Evolutionary conservation across 2,888 invertebrate genomes (phyloP).

Genomic region (Agonopterix alstromeriana): DNA sequence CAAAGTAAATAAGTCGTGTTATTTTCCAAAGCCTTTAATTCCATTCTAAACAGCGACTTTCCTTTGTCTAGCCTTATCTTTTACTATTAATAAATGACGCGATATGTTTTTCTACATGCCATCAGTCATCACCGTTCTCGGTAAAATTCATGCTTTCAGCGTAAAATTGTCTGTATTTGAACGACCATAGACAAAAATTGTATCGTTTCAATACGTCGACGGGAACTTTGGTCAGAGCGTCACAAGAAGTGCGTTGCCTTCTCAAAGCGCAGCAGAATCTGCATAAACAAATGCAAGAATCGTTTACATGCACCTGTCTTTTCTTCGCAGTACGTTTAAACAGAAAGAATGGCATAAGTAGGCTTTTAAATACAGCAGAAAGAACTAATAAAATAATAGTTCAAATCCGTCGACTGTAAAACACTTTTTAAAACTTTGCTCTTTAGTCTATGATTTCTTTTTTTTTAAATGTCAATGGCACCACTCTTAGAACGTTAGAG

Average conservation of each 20-base stretch:
- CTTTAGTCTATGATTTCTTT: too few species aligned
- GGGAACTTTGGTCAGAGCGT: constrained; percentile 56
- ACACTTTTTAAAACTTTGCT: too few species aligned
- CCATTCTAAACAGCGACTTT: constrained; percentile 32
- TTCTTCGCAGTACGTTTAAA: constrained; percentile 42
- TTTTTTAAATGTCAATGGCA: too few species aligned
- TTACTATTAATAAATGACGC: constrained; percentile 5
- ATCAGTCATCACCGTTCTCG: neutral
- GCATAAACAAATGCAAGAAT: constrained; percentile 52
- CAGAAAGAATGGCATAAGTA: constrained; percentile 66
- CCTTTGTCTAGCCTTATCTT: constrained; percentile 33
- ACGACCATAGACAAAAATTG: constrained; percentile 64
- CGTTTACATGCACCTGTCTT: constrained; percentile 56
- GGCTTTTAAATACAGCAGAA: constrained; percentile 42
- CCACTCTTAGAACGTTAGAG: too few species aligned
- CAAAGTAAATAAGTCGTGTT: constrained; percentile 6
- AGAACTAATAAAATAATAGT: neutral
- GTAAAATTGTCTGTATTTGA: constrained; percentile 55
- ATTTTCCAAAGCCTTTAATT: constrained; percentile 19
- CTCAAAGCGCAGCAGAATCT: constrained; percentile 53
- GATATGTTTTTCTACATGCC: constrained; percentile 2
- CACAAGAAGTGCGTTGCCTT: constrained; percentile 49
- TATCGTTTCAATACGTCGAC: constrained; percentile 59
- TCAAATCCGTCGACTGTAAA: neutral
- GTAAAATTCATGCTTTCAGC: constrained; percentile 11